These are phyloP conservation scores for Platichthys flesus DNA, from an alignment of 2,113 vertebrate species.

Conservation along the genomic window DNA sequence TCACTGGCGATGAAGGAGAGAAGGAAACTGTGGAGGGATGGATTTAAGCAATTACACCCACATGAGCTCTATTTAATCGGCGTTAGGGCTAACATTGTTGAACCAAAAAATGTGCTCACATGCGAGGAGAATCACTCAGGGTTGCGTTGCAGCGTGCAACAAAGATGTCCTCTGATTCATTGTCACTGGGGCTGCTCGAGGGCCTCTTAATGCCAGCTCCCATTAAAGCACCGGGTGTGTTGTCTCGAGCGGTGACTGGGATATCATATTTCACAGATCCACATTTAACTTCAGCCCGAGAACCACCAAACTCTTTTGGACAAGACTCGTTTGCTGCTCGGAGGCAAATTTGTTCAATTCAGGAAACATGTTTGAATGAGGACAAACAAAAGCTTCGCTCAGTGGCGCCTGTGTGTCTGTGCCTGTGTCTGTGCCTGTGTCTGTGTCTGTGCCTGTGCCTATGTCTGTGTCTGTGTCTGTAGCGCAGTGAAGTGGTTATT, in stretches of 20 bases:
- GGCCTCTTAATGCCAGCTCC: conserved; percentile 42
- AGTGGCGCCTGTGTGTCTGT: too few species aligned
- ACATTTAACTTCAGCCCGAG: conserved; percentile 18
- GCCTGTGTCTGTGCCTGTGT: not conserved
- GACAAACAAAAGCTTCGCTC: conserved; percentile 13
- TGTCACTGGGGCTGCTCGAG: conserved; percentile 54
- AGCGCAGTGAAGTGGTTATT: conserved; percentile 5
- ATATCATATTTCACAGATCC: conserved; percentile 30
- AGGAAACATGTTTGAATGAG: conserved; percentile 23
- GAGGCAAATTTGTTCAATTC: conserved; percentile 31
- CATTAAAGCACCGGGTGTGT: conserved; percentile 42
- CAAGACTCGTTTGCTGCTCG: conserved; percentile 36
- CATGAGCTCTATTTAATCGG: conserved; percentile 56
- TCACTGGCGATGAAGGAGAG: conserved; percentile 47
- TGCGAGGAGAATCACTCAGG: conserved; percentile 49
- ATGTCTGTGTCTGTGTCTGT: not conserved
- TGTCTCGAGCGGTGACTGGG: conserved; percentile 37
- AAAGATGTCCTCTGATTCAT: conserved; percentile 47
- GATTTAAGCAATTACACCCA: conserved; percentile 69
- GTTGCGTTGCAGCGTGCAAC: conserved; percentile 39
- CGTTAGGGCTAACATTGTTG: conserved; percentile 56
- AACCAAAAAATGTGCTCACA: conserved; percentile 68
- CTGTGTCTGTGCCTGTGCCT: not conserved
- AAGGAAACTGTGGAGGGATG: conserved; percentile 51
- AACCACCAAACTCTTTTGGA: conserved; percentile 7